Conservation (phyloP, 2,888 invertebrate species). For the Linnaemya vulpina region DNA sequence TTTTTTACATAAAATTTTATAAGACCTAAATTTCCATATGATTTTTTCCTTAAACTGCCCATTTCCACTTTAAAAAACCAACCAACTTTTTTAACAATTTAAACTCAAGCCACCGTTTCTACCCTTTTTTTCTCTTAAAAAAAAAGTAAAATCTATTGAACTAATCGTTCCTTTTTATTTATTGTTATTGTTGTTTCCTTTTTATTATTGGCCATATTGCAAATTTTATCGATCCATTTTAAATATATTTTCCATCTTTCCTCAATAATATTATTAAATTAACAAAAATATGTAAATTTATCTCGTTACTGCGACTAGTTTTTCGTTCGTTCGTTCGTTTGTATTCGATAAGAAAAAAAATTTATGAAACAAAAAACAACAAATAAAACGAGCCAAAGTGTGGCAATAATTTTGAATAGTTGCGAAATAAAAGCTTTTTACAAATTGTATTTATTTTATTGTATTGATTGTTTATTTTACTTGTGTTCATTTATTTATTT, state of each 20-base stretch:
- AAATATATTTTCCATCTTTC: constrained; percentile 27
- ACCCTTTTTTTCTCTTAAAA: constrained; percentile 10
- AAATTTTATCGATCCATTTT: background rate
- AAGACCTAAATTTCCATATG: background rate
- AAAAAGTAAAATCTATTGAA: background rate
- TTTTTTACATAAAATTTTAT: background rate
- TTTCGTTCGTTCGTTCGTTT: constrained; percentile 24
- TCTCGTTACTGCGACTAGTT: constrained; percentile 44
- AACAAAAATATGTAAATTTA: constrained; percentile 70
- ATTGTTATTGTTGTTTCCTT: constrained; percentile 23
- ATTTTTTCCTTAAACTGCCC: constrained; percentile 17
- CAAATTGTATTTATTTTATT: constrained; percentile 48
- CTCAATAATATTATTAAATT: constrained; percentile 56
- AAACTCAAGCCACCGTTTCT: background rate
- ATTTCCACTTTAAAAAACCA: constrained; percentile 36
- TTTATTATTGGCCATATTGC: constrained; percentile 28
- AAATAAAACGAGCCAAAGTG: constrained; percentile 34
- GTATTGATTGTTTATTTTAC: constrained; percentile 47
- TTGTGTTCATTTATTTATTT: constrained; percentile 43
- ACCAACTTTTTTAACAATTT: constrained; percentile 45
- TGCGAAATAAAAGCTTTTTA: constrained; percentile 33
- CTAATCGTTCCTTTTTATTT: background rate
- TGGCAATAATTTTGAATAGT: constrained; percentile 58
- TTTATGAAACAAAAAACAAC: constrained; percentile 3
- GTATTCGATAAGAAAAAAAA: constrained; percentile 6